These are phyloP conservation scores for Chloroceryle inda DNA, from an alignment of 2,797 vertebrate species.

Conservation along the genomic window DNA sequence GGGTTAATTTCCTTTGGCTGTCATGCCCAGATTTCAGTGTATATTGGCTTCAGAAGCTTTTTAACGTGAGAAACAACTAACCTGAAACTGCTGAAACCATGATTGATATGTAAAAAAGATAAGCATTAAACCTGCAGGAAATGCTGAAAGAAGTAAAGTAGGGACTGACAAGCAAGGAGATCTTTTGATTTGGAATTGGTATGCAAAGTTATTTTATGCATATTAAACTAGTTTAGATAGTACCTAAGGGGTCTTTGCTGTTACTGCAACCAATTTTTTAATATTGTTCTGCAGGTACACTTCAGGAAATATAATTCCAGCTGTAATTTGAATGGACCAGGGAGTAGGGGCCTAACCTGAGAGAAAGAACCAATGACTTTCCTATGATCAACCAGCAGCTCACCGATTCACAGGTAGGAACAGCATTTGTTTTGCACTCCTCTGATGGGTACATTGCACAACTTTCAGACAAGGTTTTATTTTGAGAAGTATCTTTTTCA, in stretches of 20 bases:
- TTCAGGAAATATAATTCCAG: neutral
- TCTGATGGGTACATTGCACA: neutral
- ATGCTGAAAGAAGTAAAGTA: neutral
- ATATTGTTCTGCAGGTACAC: neutral
- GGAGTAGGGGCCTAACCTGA: neutral
- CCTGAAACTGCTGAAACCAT: neutral
- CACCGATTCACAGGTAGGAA: accelerated
- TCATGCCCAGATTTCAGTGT: neutral
- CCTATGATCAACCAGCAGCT: neutral
- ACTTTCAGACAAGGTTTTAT: neutral
- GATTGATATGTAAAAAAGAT: neutral
- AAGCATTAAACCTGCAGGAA: neutral
- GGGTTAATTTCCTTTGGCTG: neutral
- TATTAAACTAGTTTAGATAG: neutral
- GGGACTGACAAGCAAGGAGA: neutral
- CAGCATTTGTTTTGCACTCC: neutral
- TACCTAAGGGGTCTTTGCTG: neutral
- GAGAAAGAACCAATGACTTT: neutral
- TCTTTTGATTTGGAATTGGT: neutral
- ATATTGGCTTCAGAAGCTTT: neutral
- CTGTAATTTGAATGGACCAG: neutral
- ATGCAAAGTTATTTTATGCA: neutral
- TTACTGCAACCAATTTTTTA: neutral
- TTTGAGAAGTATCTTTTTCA: neutral
- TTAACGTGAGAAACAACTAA: slow-evolving; percentile 17